Evolutionary conservation across 2,797 vertebrate genomes (phyloP), one percentile per base, ranked within the genome.

Genomic region (Pyrocephalus nanus): DNA sequence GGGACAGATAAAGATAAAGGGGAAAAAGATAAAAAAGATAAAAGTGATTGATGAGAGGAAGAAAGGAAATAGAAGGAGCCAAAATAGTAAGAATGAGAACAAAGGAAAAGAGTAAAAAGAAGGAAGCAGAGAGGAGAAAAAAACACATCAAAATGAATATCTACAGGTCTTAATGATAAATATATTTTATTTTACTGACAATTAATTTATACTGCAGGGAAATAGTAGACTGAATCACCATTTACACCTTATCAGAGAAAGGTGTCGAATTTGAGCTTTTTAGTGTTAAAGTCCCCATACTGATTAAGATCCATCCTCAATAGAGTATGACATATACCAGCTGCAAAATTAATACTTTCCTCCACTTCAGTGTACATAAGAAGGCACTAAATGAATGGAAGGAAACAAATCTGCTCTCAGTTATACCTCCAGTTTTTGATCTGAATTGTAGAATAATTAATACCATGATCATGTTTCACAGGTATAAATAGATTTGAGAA

Each of bases 21-120:
- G 50, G 9, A 65, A 65, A 89, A 89, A 90, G 90, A 94, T 85
- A n/a, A 84, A 90, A 96, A 89, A 95, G 88, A 86, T 86, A 83
- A 85, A 92, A 90, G 42, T 92, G 94, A 94, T 89, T 48, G 81
- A 95, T 95, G 91, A 88, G 71, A 75, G 58, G 72, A 92, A 91
- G 86, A 78, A 90, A 89, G 66, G 60, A 95, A 94, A 77, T 66
- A 65, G 65, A 90, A 79, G 32, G 55, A 79, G 18, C 21, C 11
- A 53, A 95, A 83, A 92, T 73, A 90, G 58, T 54, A 83, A 79
- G n/a, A 72, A 60, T 58, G 61, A 91, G 81, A 96, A 95, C 84
- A 94, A 96, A 95, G 66, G 58, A 62, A 78, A 90, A 72, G 18
- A 92, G 83, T 74, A 72, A 90, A 93, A 61, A 72, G 32, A 86